These are phyloP conservation scores for Dicaeum eximium DNA, from an alignment of 2,113 vertebrate species.

Conservation along the genomic window DNA sequence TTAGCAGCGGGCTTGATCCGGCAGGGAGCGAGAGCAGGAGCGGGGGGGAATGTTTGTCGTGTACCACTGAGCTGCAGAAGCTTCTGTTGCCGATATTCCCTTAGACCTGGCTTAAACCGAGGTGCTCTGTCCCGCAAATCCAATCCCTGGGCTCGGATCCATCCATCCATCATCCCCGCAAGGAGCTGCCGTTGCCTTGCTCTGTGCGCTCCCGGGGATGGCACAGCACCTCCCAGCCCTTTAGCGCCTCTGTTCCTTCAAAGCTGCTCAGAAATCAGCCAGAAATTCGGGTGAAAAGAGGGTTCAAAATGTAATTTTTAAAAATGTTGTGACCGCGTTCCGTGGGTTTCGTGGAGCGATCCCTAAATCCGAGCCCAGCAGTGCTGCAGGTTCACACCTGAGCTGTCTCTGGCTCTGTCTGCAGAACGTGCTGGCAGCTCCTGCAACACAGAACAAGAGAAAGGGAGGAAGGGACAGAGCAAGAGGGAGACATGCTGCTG, in stretches of 20 bases:
- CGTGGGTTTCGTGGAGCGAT: background rate
- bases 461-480: background rate
- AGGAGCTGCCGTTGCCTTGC: background rate
- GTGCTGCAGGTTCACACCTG: background rate
- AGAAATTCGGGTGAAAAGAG: background rate
- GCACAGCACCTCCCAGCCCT: fast-evolving
- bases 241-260: background rate
- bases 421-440: background rate
- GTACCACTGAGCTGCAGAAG: background rate
- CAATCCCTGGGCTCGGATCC: fast-evolving
- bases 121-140: background rate
- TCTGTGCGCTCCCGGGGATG: fast-evolving
- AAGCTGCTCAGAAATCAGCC: background rate
- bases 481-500: background rate
- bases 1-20: background rate
- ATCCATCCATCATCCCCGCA: fast-evolving
- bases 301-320: background rate
- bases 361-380: background rate
- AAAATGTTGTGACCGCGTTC: background rate
- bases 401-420: background rate
- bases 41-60: fast-evolving
- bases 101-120: background rate
- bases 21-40: background rate
- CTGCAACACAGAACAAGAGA: background rate
- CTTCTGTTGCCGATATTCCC: fast-evolving